A percentile compares a stretch with the other conserved stretches of the same genome.
Evolutionary conservation across 2,888 invertebrate species (phyloP).

Genomic region (Rhabditoides inermis): DNA sequence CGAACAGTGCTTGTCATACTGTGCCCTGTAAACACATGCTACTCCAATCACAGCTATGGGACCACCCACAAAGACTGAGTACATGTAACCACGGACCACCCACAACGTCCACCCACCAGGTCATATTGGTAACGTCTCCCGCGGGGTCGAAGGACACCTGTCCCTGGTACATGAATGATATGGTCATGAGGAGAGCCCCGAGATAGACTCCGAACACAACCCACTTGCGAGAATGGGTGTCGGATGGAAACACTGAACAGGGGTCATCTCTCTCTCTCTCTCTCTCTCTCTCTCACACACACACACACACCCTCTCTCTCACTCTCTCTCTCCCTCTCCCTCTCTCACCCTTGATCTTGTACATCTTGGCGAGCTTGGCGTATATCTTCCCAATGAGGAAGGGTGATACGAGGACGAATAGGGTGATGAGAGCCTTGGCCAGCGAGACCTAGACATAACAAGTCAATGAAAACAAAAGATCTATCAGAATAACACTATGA

Average conservation of each 20-base stretch:
- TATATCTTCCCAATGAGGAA: constrained; percentile 25
- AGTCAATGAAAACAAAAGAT: too few species aligned
- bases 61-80: constrained; percentile 27
- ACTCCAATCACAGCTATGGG: constrained; percentile 43
- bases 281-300: constrained; percentile 5
- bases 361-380: constrained; percentile 22
- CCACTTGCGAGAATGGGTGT: constrained; percentile 20
- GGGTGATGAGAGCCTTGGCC: constrained; percentile 28
- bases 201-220: constrained; percentile 33
- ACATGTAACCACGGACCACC: constrained; percentile 33
- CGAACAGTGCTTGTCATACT: constrained; percentile 36
- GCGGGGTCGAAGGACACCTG: constrained; percentile 26
- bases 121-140: constrained; percentile 40
- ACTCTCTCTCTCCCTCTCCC: too few species aligned
- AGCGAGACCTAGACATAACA: too few species aligned
- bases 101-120: constrained; percentile 23
- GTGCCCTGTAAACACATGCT: constrained; percentile 13
- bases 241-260: constrained; percentile 21
- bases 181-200: constrained; percentile 25
- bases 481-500: too few species aligned
- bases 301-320: too few species aligned
- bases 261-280: background rate
- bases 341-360: constrained; percentile 10
- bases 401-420: constrained; percentile 31
- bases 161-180: constrained; percentile 40